These are phyloP conservation scores for Rostratula benghalensis DNA, from an alignment of 2,113 vertebrate species.

Conservation along the genomic window DNA sequence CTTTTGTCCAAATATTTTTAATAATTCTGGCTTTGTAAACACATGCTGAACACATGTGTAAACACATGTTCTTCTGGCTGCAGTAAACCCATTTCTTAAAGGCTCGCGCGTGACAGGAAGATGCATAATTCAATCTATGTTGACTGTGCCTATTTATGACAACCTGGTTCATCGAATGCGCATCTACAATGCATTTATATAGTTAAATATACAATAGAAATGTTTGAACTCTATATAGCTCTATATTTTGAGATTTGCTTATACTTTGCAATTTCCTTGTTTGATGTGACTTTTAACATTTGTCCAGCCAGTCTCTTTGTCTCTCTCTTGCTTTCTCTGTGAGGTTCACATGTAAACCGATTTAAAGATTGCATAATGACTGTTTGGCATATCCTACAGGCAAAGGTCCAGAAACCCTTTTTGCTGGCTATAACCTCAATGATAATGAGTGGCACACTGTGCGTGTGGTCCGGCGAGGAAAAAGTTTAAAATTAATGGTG, in stretches of 20 bases:
- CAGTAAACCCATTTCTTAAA: not conserved
- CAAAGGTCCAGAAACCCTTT: constrained; percentile 98
- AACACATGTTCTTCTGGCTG: not conserved
- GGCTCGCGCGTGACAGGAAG: not conserved
- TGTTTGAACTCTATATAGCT: constrained; percentile 15
- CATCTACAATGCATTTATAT: not conserved
- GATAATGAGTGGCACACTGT: constrained; percentile 99
- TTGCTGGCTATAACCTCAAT: constrained; percentile 99
- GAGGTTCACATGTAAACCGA: constrained; percentile 75
- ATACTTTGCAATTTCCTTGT: constrained; percentile 60
- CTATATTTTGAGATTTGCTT: constrained; percentile 50
- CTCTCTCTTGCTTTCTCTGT: constrained; percentile 72
- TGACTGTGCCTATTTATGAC: constrained; percentile 83
- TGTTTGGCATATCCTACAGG: constrained; percentile 98
- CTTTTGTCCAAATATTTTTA: not conserved
- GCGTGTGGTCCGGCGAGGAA: constrained; percentile 95
- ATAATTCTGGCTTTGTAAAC: not conserved
- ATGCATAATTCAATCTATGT: not conserved
- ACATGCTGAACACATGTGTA: not conserved
- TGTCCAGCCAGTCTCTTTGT: constrained; percentile 63
- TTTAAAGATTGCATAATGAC: constrained; percentile 83
- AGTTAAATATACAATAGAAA: not conserved
- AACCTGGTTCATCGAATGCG: constrained; percentile 49
- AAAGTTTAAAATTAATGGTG: constrained; percentile 95
- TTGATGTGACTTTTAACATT: constrained; percentile 68